phyloP scores from a whole-genome alignment of 2,113 vertebrate species.

The Ciconia maguari region DNA sequence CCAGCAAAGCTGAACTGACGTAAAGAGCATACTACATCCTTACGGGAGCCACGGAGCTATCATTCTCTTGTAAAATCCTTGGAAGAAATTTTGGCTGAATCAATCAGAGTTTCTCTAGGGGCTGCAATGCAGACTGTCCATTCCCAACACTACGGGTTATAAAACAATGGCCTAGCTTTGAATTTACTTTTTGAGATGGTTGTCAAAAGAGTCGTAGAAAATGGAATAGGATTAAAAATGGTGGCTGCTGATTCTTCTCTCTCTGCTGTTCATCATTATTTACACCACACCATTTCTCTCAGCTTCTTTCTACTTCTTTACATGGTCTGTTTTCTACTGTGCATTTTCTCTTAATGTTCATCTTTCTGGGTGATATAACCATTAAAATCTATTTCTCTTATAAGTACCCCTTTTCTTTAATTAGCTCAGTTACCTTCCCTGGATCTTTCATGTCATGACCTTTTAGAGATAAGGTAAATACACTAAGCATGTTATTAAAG shows the following conservation, averaged over 20 bases:
- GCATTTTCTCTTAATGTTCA: background rate
- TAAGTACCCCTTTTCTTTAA: background rate
- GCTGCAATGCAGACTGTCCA: background rate
- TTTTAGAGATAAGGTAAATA: constrained; percentile 17
- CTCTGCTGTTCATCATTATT: background rate
- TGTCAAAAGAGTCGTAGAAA: background rate
- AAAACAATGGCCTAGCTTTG: background rate
- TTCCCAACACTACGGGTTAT: background rate
- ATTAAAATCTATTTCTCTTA: background rate
- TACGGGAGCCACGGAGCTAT: background rate
- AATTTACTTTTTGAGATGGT: background rate
- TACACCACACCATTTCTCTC: background rate
- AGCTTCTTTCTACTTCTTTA: background rate
- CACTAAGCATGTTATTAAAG: constrained; percentile 8
- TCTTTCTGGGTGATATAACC: background rate
- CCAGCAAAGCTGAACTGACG: background rate
- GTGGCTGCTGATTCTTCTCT: background rate
- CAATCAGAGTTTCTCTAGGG: background rate
- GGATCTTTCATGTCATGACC: background rate
- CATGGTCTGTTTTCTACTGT: background rate
- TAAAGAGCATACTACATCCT: background rate
- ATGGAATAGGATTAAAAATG: background rate
- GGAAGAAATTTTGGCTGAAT: background rate
- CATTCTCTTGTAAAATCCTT: background rate
- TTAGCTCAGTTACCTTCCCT: background rate